Base-by-base conservation (phyloP, 2,888 invertebrate species). In the Oegoconia quadripuncta region DNA sequence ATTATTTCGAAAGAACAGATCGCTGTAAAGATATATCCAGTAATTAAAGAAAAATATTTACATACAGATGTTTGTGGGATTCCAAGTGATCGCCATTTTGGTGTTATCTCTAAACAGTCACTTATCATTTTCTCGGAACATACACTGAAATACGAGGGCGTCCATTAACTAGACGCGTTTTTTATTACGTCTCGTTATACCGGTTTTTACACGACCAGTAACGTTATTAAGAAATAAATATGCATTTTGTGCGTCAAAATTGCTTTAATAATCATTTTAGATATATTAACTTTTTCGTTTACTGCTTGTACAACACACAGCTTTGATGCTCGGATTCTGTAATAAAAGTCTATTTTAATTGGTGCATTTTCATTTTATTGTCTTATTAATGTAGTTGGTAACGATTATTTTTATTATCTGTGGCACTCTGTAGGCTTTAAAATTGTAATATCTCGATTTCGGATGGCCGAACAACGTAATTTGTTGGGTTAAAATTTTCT, bases 1-100 rank as follows among this genome's bases (percentile, higher is more conserved):
- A 83, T 83, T 76, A 74, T 76, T 80, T 77, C 64, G 70, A 78
- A 83, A 83, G 80, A 81, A 83, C 59, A 69, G 80, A 84, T 83
- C 62, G 71, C 65, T 67, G 72, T 77, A 65, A 73, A 80, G 79
- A 83, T 84, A 76, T 44, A 68, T 62, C 48, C 46, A 47, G 74
- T 64, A 76, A 80, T 78, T 79, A 81, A n/a, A 71, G 73, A 65
- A 42, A 57, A 52, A 56, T 77, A 79, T 84, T 82, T 78, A 82
- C 82, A 75, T 83, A 75, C 74, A 59, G 76, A 74, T 69, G 73
- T 64, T 59, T 48, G 54, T 55, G 53, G 46, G 47, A 51, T 51
- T 59, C 55, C 55, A 59, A 73, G 77, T 52, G 46, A 52, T 70
- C 67, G 77, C 79, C 69, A 71, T 80, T 75, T 72, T 63, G 48